Percentiles rank a stretch among this genome's conserved stretches.
phyloP scores from a whole-genome alignment of 2,888 invertebrate species.

The Troides aeacus region DNA sequence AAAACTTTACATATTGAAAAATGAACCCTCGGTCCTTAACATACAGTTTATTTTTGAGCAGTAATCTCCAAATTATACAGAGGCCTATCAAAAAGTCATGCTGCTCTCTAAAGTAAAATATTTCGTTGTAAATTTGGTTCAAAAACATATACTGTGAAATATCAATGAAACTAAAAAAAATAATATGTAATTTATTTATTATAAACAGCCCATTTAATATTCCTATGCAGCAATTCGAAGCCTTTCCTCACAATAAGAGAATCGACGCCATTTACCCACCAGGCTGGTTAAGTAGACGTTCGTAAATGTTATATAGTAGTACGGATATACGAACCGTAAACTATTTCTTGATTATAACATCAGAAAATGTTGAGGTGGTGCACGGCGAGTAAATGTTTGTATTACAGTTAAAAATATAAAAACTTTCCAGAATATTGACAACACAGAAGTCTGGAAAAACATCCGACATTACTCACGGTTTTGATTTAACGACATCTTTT shows the following conservation, averaged over 20 bases:
- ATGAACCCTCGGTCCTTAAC: neutral
- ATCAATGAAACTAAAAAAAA: neutral
- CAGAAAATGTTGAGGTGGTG: neutral
- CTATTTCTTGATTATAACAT: neutral
- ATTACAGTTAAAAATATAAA: neutral
- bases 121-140: neutral
- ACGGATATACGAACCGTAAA: no score
- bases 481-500: slow-evolving; percentile 26
- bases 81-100: neutral
- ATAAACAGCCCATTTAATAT: neutral
- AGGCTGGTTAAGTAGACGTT: no score
- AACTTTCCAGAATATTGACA: neutral
- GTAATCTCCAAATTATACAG: neutral
- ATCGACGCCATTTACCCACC: no score
- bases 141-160: neutral
- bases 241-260: no score
- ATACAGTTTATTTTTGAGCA: neutral
- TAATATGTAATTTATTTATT: neutral
- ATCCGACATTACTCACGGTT: slow-evolving; percentile 12
- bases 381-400: neutral
- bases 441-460: slow-evolving; percentile 15
- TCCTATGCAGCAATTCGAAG: no score
- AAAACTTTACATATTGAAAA: neutral
- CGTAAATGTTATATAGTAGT: no score
- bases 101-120: neutral